These are phyloP conservation scores for Leuciscus waleckii DNA, from an alignment of 2,797 vertebrate species.

Conservation along the genomic window DNA sequence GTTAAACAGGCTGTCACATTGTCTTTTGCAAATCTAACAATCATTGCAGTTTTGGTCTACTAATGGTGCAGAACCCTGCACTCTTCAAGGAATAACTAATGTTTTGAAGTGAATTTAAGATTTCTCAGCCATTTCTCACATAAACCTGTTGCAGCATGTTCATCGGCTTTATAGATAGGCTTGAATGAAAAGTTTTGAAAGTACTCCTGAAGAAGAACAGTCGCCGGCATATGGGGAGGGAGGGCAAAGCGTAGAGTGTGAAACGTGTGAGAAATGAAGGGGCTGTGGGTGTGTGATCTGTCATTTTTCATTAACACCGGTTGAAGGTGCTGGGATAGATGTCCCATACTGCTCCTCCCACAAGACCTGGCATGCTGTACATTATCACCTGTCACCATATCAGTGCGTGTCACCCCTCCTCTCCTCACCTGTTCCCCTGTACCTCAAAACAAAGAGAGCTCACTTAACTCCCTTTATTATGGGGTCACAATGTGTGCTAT, in stretches of 20 bases:
- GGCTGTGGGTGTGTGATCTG: slow-evolving; percentile 53
- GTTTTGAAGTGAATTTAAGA: not conserved
- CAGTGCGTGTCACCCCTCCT: slow-evolving; percentile 6
- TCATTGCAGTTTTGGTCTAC: not conserved
- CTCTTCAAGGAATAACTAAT: not conserved
- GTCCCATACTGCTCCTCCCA: slow-evolving; percentile 29
- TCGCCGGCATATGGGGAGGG: not conserved
- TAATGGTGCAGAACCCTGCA: too few species aligned
- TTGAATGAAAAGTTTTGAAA: not conserved
- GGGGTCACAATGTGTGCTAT: not conserved
- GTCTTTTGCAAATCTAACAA: not conserved
- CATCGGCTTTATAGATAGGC: not conserved
- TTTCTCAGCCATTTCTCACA: not conserved
- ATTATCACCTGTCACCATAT: slow-evolving; percentile 60
- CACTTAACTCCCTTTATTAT: slow-evolving; percentile 6
- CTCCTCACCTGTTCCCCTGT: not conserved
- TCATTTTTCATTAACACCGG: slow-evolving; percentile 54
- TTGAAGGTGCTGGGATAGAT: slow-evolving; percentile 32
- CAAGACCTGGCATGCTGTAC: slow-evolving; percentile 38
- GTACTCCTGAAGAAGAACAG: not conserved
- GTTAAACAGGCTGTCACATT: not conserved
- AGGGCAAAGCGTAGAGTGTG: slow-evolving; percentile 5
- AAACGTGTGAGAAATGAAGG: slow-evolving; percentile 11
- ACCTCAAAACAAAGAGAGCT: not conserved
- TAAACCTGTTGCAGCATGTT: not conserved